phyloP scores from a whole-genome alignment of 2,797 vertebrate genomes.

The Geotrypetes seraphini region DNA sequence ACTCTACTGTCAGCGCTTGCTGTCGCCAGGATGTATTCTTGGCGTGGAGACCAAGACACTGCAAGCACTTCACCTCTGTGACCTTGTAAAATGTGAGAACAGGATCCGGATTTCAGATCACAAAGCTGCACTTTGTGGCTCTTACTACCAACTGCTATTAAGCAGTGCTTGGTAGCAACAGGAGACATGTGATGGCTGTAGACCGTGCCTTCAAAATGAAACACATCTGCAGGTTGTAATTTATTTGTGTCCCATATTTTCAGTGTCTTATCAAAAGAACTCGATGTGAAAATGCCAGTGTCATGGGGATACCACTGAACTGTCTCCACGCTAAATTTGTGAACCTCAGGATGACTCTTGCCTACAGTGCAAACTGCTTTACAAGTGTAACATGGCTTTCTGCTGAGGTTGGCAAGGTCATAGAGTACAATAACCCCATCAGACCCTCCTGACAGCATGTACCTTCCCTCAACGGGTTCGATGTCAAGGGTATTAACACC shows the following conservation, averaged over 20 bases:
- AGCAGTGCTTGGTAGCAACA: slow-evolving; percentile 82
- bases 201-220: slow-evolving; percentile 82
- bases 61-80: slow-evolving; percentile 88
- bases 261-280: slow-evolving; percentile 95
- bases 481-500: slow-evolving; percentile 85
- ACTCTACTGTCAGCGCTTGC: slow-evolving; percentile 90
- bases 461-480: slow-evolving; percentile 83
- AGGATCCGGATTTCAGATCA: slow-evolving; percentile 92
- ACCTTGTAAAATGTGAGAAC: slow-evolving; percentile 90
- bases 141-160: slow-evolving; percentile 95
- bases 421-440: slow-evolving; percentile 89
- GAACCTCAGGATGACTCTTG: slow-evolving; percentile 76
- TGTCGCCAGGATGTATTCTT: slow-evolving; percentile 83
- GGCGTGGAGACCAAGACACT: slow-evolving; percentile 86
- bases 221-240: slow-evolving; percentile 82
- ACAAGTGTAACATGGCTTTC: slow-evolving; percentile 75
- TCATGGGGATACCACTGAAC: slow-evolving; percentile 96
- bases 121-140: slow-evolving; percentile 91
- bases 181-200: slow-evolving; percentile 95
- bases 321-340: slow-evolving; percentile 92
- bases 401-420: slow-evolving; percentile 83
- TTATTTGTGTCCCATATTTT: slow-evolving; percentile 96
- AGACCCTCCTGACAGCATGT: slow-evolving; percentile 91
- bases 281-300: slow-evolving; percentile 93
- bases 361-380: slow-evolving; percentile 78